Percentiles rank a stretch among this genome's conserved stretches.
Conservation (phyloP, 2,113 vertebrate species). For the Balaeniceps rex region DNA sequence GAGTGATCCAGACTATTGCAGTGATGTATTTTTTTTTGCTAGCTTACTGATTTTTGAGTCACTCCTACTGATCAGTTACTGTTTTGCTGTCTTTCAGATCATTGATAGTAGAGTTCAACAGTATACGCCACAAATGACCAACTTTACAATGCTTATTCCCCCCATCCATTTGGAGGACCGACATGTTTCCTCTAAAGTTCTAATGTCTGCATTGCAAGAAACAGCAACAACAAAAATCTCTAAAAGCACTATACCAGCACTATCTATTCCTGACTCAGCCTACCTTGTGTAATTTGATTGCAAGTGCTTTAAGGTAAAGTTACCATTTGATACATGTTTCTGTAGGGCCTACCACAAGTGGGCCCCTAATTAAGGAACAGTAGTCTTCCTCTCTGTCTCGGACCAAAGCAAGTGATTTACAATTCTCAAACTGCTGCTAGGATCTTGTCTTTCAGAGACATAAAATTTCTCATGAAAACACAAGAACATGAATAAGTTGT, state of each 20-base stretch:
- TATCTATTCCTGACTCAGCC: neutral
- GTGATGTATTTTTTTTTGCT: neutral
- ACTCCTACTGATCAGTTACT: neutral
- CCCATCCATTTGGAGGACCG: neutral
- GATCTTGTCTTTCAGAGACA: neutral
- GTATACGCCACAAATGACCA: neutral
- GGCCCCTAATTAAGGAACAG: neutral
- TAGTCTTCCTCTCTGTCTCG: neutral
- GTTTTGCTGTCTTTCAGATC: neutral
- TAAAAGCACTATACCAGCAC: neutral
- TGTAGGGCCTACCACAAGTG: neutral
- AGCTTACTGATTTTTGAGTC: neutral
- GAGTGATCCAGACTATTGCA: neutral
- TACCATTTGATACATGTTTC: neutral
- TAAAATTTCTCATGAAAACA: neutral
- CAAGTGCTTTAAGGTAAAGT: neutral
- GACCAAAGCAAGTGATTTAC: neutral
- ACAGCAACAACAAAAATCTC: neutral
- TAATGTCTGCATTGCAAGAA: neutral
- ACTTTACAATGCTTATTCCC: neutral
- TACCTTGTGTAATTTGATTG: neutral
- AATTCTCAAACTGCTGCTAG: neutral
- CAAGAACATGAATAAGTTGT: neutral
- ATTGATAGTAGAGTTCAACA: neutral
- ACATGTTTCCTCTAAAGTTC: neutral